phyloP scores from a whole-genome alignment of 2,113 vertebrate genomes.

The pig (Sus scrofa) region DNA sequence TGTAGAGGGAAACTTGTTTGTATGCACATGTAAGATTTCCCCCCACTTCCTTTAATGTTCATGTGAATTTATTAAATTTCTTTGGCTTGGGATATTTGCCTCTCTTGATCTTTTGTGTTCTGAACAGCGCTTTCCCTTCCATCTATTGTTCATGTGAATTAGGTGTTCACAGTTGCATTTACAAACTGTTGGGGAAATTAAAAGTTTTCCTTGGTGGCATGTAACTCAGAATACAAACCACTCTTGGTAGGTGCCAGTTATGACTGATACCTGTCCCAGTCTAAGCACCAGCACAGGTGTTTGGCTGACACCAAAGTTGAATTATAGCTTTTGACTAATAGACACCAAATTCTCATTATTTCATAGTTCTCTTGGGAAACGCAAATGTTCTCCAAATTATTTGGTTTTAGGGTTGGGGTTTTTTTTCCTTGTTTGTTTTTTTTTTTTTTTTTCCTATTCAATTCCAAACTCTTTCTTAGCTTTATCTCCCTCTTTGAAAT shows the following conservation, averaged over 20 bases:
- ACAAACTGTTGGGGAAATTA: conserved; percentile 53
- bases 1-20: background rate
- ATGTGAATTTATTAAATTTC: background rate
- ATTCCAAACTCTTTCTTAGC: conserved; percentile 12
- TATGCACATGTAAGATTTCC: background rate
- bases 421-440: too few species aligned
- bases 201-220: conserved; percentile 22
- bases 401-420: background rate
- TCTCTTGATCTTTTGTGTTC: conserved; percentile 24
- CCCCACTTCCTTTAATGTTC: background rate
- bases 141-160: conserved; percentile 31
- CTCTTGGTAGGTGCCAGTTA: background rate
- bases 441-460: background rate
- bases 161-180: background rate
- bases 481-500: conserved; percentile 51
- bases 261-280: background rate
- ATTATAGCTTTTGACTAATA: conserved; percentile 42
- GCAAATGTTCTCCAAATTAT: conserved; percentile 49
- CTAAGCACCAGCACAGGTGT: background rate
- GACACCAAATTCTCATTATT: background rate
- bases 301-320: background rate
- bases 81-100: conserved; percentile 44
- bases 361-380: conserved; percentile 46
- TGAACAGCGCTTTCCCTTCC: conserved; percentile 36
- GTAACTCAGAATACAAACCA: background rate